Evolutionary conservation across 2,113 vertebrate species (phyloP).

Genomic region (Burhinus oedicnemus): DNA sequence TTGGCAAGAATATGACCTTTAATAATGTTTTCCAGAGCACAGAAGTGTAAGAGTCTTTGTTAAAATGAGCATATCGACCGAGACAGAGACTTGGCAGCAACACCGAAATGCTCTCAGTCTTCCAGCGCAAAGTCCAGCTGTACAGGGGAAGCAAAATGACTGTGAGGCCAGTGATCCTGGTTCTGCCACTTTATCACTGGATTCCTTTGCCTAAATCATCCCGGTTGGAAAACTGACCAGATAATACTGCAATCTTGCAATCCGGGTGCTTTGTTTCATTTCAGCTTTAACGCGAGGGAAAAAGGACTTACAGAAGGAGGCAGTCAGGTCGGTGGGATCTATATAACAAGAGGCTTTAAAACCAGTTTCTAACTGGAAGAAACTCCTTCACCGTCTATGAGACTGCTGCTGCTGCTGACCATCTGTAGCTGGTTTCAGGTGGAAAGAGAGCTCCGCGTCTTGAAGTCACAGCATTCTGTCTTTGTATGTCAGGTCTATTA

Average conservation of each 20-base stretch:
- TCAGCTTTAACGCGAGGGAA: background rate
- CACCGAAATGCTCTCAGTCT: background rate
- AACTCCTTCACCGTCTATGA: background rate
- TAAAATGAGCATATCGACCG: background rate
- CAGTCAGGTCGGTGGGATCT: background rate
- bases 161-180: background rate
- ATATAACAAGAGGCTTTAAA: background rate
- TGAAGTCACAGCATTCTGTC: background rate
- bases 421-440: background rate
- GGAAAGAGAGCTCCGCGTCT: background rate
- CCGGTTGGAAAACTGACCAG: background rate
- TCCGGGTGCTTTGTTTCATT: background rate
- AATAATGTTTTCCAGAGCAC: background rate
- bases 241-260: background rate
- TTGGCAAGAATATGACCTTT: background rate
- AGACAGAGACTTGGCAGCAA: background rate
- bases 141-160: background rate
- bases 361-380: background rate
- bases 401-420: background rate
- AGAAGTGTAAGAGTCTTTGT: background rate
- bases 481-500: background rate
- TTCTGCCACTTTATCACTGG: background rate
- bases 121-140: background rate
- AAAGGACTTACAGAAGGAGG: background rate
- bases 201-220: background rate